These are phyloP conservation scores for Misgurnus mizolepis DNA, from an alignment of 2,113 vertebrate genomes.

Conservation along the genomic window DNA sequence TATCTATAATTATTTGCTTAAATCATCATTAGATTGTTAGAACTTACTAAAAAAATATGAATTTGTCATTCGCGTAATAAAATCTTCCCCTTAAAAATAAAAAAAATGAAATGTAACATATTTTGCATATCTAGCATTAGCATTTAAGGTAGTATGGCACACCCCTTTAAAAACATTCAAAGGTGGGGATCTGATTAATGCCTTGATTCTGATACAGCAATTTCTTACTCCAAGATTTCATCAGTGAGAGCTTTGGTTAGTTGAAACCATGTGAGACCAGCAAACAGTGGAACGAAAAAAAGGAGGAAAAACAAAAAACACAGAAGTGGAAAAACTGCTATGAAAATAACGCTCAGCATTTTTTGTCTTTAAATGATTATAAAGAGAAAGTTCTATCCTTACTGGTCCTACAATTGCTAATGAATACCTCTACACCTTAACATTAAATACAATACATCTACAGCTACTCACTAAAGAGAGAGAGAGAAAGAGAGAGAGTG, in stretches of 20 bases:
- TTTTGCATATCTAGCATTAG: constrained; percentile 88
- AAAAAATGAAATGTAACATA: constrained; percentile 64
- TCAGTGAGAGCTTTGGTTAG: constrained; percentile 98
- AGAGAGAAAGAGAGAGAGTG: constrained; percentile 75
- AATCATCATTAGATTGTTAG: constrained; percentile 81
- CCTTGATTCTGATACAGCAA: constrained; percentile 78
- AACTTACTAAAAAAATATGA: constrained; percentile 88
- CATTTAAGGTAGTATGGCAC: constrained; percentile 99
- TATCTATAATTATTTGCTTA: constrained; percentile 58
- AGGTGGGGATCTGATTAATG: constrained; percentile 89
- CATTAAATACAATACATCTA: constrained; percentile 90
- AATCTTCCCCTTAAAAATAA: constrained; percentile 84
- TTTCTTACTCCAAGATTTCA: constrained; percentile 73
- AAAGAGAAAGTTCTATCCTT: constrained; percentile 96
- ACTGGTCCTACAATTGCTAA: constrained; percentile 92
- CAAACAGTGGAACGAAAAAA: constrained; percentile 72
- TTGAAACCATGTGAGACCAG: constrained; percentile 94
- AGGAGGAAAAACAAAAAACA: constrained; percentile 64
- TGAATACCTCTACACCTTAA: constrained; percentile 88
- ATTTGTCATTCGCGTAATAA: constrained; percentile 85
- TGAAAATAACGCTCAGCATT: constrained; percentile 77
- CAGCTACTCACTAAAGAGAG: constrained; percentile 86
- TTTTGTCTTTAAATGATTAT: constrained; percentile 75
- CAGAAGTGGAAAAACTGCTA: constrained; percentile 69
- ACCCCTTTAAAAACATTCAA: constrained; percentile 87